phyloP scores from a whole-genome alignment of 2,113 vertebrate genomes.

The Orthonyx spaldingii region DNA sequence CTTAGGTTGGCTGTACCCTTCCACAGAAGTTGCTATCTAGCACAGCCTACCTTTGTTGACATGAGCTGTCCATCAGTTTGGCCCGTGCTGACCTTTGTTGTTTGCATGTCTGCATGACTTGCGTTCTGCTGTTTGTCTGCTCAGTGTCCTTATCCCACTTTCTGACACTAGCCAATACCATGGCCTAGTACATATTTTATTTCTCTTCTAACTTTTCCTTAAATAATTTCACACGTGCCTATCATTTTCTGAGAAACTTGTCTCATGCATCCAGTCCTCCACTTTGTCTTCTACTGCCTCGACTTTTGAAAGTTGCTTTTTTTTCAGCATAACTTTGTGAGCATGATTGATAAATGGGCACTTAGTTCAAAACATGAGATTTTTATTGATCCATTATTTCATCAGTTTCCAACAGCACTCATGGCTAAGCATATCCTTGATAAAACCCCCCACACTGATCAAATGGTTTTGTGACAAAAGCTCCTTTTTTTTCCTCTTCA shows the following conservation, averaged over 20 bases:
- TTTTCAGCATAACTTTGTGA: not conserved
- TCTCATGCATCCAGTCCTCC: not conserved
- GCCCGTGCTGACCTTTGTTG: constrained; percentile 13
- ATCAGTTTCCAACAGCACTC: not conserved
- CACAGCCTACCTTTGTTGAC: not conserved
- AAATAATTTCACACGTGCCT: not conserved
- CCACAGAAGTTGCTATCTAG: not conserved
- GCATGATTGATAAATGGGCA: not conserved
- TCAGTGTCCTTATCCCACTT: not conserved
- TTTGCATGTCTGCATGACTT: not conserved
- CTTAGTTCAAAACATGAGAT: not conserved
- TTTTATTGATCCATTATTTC: constrained; percentile 14
- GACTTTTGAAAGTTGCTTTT: not conserved
- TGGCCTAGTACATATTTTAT: not conserved
- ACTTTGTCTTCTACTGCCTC: not conserved
- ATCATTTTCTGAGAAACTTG: not conserved
- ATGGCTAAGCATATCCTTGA: not conserved
- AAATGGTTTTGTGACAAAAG: not conserved
- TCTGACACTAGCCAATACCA: not conserved
- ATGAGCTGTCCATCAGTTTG: not conserved
- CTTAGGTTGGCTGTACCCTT: not conserved
- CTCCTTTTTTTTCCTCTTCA: not conserved
- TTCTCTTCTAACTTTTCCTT: not conserved
- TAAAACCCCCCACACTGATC: not conserved
- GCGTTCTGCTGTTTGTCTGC: not conserved